phyloP scores from a whole-genome alignment of 2,113 vertebrate genomes.

The Mystacornis crossleyi region DNA sequence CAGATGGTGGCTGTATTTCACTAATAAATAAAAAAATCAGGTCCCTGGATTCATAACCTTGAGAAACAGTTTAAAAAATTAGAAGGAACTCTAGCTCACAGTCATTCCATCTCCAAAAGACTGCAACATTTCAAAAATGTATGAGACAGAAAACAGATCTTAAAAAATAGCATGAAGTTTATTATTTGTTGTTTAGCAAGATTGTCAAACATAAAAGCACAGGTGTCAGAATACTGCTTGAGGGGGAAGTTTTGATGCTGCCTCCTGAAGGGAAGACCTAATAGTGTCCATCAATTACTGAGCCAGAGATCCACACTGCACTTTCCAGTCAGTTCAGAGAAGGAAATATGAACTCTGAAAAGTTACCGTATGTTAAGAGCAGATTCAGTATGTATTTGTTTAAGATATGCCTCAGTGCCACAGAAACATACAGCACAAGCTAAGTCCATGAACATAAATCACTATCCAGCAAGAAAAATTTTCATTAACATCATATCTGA shows the following conservation, averaged over 20 bases:
- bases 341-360: background rate
- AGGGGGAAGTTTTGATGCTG: background rate
- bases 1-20: background rate
- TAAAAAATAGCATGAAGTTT: constrained; percentile 19
- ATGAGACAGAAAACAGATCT: constrained; percentile 38
- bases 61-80: background rate
- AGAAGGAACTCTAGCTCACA: background rate
- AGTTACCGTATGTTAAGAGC: background rate
- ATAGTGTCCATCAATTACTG: constrained; percentile 38
- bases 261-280: constrained; percentile 25
- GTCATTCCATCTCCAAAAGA: background rate
- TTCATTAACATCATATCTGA: background rate
- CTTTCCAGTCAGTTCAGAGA: constrained; percentile 10
- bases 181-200: constrained; percentile 37
- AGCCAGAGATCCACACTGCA: background rate
- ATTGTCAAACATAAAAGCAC: constrained; percentile 36
- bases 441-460: background rate
- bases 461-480: background rate
- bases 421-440: background rate
- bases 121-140: constrained; percentile 27
- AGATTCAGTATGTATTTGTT: background rate
- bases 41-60: background rate
- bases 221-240: background rate
- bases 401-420: background rate
- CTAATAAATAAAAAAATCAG: background rate